These are phyloP conservation scores for Pristionchus entomophagus DNA, from an alignment of 2,888 invertebrate species.

Conservation along the genomic window DNA sequence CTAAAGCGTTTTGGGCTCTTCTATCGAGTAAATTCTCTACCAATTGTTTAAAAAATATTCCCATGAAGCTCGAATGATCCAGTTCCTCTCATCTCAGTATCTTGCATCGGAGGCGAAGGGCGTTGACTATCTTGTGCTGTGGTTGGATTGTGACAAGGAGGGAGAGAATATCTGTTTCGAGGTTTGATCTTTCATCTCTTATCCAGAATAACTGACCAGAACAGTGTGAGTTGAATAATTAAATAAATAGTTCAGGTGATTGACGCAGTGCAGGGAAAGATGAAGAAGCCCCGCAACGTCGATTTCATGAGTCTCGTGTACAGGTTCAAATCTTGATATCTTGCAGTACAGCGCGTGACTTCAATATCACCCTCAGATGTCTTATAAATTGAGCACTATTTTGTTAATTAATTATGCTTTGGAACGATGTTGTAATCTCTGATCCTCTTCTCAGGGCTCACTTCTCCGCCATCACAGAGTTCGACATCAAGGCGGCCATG, in stretches of 20 bases:
- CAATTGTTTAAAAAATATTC: too few relatives aligned
- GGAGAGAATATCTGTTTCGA: conserved; percentile 98
- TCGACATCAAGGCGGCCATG: conserved; percentile 95
- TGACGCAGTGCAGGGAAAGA: conserved; percentile 84
- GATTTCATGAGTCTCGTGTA: conserved; percentile 69
- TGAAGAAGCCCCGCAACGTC: conserved; percentile 76
- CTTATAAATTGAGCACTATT: conserved; percentile 95
- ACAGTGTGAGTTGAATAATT: neutral
- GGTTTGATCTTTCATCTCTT: conserved; percentile 45
- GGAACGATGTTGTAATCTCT: neutral
- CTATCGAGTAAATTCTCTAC: too few relatives aligned
- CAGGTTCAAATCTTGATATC: conserved; percentile 57
- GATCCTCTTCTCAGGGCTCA: conserved; percentile 85
- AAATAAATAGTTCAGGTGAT: conserved; percentile 75
- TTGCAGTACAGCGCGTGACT: too few relatives aligned
- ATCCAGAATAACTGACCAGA: neutral
- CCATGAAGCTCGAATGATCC: neutral
- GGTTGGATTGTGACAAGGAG: conserved; percentile 99
- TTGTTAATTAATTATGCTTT: conserved; percentile 84
- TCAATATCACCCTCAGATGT: too few relatives aligned
- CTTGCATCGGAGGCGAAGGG: conserved; percentile 80
- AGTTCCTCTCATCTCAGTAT: conserved; percentile 55
- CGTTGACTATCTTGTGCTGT: conserved; percentile 91
- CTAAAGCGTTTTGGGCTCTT: too few relatives aligned
- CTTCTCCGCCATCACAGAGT: conserved; percentile 97